Percentiles rank a stretch among this genome's conserved stretches.
These are phyloP conservation scores for Cepaea nemoralis DNA, from an alignment of 1,140 invertebrate genomes.

Conservation along the genomic window DNA sequence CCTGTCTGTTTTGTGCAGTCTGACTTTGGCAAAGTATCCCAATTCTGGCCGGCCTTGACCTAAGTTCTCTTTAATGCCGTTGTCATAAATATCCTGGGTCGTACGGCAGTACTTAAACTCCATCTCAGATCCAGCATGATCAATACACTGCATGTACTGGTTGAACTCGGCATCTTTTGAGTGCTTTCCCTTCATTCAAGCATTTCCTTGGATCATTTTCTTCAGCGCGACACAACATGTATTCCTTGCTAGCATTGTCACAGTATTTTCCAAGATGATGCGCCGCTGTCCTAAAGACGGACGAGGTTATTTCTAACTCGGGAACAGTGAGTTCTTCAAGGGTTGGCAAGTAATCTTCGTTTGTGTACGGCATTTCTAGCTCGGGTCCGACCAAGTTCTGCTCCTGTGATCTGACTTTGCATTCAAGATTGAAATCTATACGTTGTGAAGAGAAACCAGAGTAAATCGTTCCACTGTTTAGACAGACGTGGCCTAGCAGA, in stretches of 20 bases:
- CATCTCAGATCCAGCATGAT: conserved; percentile 80
- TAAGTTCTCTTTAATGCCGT: conserved; percentile 89
- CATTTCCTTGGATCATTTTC: conserved; percentile 88
- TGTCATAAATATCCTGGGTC: conserved; percentile 86
- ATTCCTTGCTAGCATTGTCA: conserved; percentile 92
- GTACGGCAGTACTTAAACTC: conserved; percentile 83
- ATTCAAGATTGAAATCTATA: too few relatives aligned
- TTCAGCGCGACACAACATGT: conserved; percentile 90
- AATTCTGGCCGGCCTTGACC: conserved; percentile 84
- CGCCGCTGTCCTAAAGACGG: conserved; percentile 84
- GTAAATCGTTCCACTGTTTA: too few relatives aligned
- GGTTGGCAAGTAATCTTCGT: conserved; percentile 80
- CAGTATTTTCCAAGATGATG: conserved; percentile 93
- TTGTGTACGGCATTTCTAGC: conserved; percentile 77
- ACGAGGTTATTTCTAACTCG: conserved; percentile 87
- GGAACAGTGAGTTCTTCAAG: conserved; percentile 87
- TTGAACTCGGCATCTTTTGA: conserved; percentile 93
- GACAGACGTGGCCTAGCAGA: too few relatives aligned
- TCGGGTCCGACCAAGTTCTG: too few relatives aligned
- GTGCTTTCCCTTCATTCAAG: conserved; percentile 88
- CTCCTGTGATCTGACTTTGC: too few relatives aligned
- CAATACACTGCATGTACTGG: conserved; percentile 88
- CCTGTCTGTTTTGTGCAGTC: conserved; percentile 81
- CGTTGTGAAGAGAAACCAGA: too few relatives aligned
- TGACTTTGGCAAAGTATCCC: conserved; percentile 87